These are phyloP conservation scores for Caenorhabditis panamensis DNA, from an alignment of 2,888 invertebrate species.

Conservation along the genomic window DNA sequence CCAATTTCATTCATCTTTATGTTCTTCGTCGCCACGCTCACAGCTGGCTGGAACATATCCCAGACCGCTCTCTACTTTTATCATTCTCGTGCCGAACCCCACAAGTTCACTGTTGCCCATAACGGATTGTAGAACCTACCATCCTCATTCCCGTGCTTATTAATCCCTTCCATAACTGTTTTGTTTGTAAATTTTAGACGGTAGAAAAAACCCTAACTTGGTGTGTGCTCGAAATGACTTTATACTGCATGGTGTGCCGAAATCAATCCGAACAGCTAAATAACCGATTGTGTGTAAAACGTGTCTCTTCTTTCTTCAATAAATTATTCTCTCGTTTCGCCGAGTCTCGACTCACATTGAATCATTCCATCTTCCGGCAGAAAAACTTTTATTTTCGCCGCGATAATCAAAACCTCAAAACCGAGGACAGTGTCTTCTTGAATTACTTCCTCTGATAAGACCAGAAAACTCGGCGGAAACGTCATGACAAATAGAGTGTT, in stretches of 20 bases:
- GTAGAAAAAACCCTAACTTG: constrained; percentile 14
- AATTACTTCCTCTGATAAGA: constrained; percentile 13
- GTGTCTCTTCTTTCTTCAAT: constrained; percentile 33
- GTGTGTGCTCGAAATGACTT: constrained; percentile 26
- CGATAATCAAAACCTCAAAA: not conserved
- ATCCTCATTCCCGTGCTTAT: not conserved
- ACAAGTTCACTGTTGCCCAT: constrained; percentile 50
- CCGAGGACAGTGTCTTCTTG: not conserved
- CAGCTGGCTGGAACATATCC: constrained; percentile 89
- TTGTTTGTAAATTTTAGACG: constrained; percentile 37
- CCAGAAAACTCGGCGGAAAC: not conserved
- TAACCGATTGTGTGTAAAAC: constrained; percentile 43
- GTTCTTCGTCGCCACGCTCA: constrained; percentile 88
- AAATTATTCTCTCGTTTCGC: constrained; percentile 13
- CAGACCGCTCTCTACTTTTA: constrained; percentile 78
- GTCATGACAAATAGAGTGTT: constrained; percentile 1
- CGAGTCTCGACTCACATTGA: not conserved
- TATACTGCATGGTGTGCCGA: constrained; percentile 50
- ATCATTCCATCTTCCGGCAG: not conserved
- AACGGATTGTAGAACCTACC: constrained; percentile 12
- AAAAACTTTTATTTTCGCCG: not conserved
- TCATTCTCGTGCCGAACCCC: constrained; percentile 75
- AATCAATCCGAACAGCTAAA: constrained; percentile 29
- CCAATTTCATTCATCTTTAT: constrained; percentile 89
- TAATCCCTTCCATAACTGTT: not conserved